Percentiles rank a stretch among this genome's conserved stretches.
Conservation (phyloP, 2,888 invertebrate species). For the Gymnocheta viridis region DNA sequence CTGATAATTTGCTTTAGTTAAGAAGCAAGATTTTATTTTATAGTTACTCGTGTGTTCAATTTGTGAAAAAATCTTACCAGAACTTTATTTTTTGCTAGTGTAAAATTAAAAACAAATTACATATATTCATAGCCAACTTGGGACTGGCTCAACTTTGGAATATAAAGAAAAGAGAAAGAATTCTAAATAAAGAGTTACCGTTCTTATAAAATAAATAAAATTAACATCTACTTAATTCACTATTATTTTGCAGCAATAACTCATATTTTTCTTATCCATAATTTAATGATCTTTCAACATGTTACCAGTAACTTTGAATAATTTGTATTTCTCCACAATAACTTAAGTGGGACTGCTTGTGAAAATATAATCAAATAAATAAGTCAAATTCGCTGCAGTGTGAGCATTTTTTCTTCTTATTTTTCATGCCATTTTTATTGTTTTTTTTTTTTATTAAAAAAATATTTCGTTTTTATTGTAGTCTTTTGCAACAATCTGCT, state of each 20-base stretch:
- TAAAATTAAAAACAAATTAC: no score
- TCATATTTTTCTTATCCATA: neutral
- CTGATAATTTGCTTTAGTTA: no score
- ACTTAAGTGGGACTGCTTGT: neutral
- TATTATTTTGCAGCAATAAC: neutral
- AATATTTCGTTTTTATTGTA: conserved; percentile 44
- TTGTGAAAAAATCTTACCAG: no score
- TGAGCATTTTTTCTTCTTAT: neutral
- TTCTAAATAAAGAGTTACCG: no score
- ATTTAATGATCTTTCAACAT: conserved; percentile 1
- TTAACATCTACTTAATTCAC: neutral
- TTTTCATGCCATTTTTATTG: conserved; percentile 16
- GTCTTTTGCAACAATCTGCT: conserved; percentile 1
- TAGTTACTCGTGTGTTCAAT: no score
- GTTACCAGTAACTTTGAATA: conserved; percentile 20
- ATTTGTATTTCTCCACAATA: conserved; percentile 11
- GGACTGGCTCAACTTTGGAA: no score
- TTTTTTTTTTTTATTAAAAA: conserved; percentile 17
- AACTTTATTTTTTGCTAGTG: no score
- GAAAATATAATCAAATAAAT: conserved; percentile 27
- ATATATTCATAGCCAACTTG: no score
- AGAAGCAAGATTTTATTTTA: no score
- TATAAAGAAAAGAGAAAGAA: no score
- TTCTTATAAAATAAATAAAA: no score
- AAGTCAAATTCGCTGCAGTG: neutral